phyloP scores from a whole-genome alignment of 2,797 vertebrate species.

The Crocodylus rhombifer region DNA sequence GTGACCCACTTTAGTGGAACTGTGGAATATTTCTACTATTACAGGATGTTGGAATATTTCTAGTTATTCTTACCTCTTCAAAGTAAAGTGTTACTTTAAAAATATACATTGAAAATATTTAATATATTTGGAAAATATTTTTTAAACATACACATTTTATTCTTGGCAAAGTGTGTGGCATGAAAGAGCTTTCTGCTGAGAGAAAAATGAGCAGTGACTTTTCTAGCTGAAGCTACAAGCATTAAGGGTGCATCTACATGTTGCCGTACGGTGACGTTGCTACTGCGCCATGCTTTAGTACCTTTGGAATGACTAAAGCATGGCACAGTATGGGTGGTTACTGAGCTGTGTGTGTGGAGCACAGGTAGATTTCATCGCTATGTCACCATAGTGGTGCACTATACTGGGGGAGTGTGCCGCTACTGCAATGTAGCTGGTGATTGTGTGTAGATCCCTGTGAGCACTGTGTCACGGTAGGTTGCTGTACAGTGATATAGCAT shows the following conservation, averaged over 20 bases:
- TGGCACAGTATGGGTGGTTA: too few species aligned
- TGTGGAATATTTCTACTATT: constrained; percentile 46
- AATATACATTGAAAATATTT: constrained; percentile 4
- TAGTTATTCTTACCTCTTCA: constrained; percentile 59
- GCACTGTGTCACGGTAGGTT: too few species aligned
- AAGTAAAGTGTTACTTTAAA: constrained; percentile 27
- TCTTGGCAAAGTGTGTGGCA: background rate
- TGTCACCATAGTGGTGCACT: too few species aligned
- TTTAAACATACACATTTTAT: background rate
- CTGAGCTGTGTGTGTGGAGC: too few species aligned
- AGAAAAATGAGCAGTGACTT: constrained; percentile 25
- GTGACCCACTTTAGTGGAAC: constrained; percentile 8
- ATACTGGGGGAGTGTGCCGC: too few species aligned
- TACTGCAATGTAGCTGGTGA: too few species aligned
- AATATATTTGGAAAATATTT: constrained; percentile 28
- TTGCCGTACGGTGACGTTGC: too few species aligned
- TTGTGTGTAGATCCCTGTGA: too few species aligned
- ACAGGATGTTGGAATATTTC: background rate
- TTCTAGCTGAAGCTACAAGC: constrained; percentile 2
- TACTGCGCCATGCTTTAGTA: too few species aligned
- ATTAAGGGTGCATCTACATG: background rate
- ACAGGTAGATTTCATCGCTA: too few species aligned
- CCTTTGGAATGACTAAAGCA: too few species aligned
- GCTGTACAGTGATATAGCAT: too few species aligned
- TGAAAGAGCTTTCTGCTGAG: constrained; percentile 10